These are phyloP conservation scores for Amphipyra tragopoginis DNA, from an alignment of 2,888 invertebrate species.

Conservation along the genomic window DNA sequence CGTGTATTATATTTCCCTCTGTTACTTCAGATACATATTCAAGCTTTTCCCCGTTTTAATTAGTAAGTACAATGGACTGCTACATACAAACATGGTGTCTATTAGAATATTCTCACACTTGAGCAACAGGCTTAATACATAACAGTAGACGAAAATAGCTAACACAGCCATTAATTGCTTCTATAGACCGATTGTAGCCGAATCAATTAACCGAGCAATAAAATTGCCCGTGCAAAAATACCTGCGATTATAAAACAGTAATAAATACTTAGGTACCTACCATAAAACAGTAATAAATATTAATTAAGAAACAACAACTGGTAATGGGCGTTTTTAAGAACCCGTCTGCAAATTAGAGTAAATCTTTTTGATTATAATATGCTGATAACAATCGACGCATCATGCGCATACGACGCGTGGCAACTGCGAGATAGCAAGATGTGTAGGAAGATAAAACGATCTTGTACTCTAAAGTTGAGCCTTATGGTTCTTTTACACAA, in stretches of 20 bases:
- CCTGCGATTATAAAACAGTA: constrained; percentile 29
- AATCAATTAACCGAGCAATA: constrained; percentile 34
- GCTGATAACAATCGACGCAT: constrained; percentile 20
- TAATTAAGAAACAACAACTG: constrained; percentile 14
- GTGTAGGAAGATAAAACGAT: too few relatives aligned
- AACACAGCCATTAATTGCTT: constrained; percentile 19
- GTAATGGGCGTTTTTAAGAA: constrained; percentile 5
- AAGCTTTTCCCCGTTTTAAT: constrained; percentile 19
- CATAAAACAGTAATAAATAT: constrained; percentile 29
- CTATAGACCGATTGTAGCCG: constrained; percentile 8
- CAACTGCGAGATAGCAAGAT: neutral
- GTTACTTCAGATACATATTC: neutral
- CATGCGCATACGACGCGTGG: neutral
- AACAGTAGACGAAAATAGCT: constrained; percentile 11
- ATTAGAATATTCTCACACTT: constrained; percentile 19
- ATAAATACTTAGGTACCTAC: constrained; percentile 15
- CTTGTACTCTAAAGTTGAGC: too few relatives aligned
- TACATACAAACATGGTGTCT: neutral
- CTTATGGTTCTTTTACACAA: too few relatives aligned
- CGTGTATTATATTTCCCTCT: neutral
- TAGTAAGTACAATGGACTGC: constrained; percentile 5
- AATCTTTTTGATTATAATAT: constrained; percentile 27
- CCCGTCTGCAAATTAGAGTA: constrained; percentile 7
- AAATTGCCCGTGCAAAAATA: constrained; percentile 38
- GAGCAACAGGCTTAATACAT: neutral